Conservation (phyloP, 2,113 vertebrate species). For the Prinia subflava region DNA sequence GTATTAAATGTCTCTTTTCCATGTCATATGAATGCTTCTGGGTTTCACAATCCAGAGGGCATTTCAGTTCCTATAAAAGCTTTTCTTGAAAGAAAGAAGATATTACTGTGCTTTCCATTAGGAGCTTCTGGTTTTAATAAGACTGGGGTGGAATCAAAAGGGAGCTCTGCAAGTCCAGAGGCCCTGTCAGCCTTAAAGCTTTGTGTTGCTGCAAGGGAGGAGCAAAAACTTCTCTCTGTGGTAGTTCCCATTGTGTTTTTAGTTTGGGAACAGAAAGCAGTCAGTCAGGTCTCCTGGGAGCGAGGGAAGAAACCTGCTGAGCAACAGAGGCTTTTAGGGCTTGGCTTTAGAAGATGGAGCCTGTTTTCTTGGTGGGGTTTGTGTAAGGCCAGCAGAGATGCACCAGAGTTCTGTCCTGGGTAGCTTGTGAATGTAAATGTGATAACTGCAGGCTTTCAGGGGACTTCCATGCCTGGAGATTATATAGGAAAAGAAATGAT, state of each 20-base stretch:
- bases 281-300: neutral
- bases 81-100: constrained; percentile 37
- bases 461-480: neutral
- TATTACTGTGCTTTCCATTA: constrained; percentile 46
- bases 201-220: constrained; percentile 49
- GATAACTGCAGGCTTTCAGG: neutral
- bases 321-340: neutral
- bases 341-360: neutral
- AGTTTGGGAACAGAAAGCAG: constrained; percentile 42
- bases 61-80: constrained; percentile 48
- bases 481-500: neutral
- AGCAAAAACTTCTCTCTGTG: constrained; percentile 21
- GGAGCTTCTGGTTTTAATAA: constrained; percentile 52
- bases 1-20: constrained; percentile 1
- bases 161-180: constrained; percentile 29
- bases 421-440: neutral
- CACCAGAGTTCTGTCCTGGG: neutral
- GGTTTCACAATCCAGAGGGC: constrained; percentile 38
- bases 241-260: constrained; percentile 43
- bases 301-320: neutral
- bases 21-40: neutral
- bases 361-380: neutral
- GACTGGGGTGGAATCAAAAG: constrained; percentile 35
- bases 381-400: neutral
- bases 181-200: constrained; percentile 30